These are phyloP conservation scores for Diarsia mendica DNA, from an alignment of 2,888 invertebrate genomes.

Conservation along the genomic window DNA sequence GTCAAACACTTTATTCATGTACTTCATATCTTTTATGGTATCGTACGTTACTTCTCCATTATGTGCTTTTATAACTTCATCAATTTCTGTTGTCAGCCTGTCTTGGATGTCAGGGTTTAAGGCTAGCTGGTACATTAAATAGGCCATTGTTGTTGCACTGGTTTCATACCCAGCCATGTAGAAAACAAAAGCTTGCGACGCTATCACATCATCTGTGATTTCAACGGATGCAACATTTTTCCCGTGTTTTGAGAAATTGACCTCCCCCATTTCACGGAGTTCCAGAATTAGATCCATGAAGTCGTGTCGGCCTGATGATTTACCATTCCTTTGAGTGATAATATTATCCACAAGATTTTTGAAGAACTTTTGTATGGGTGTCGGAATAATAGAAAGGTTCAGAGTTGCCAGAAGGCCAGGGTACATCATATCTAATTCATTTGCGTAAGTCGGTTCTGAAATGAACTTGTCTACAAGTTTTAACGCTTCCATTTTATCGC, in stretches of 20 bases:
- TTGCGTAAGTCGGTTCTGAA: slow-evolving; percentile 47
- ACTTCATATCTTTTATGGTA: slow-evolving; percentile 77
- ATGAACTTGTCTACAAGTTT: slow-evolving; percentile 57
- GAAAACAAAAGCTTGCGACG: slow-evolving; percentile 84
- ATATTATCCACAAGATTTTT: slow-evolving; percentile 69
- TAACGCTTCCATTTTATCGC: slow-evolving; percentile 58
- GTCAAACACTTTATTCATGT: slow-evolving; percentile 79
- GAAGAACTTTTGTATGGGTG: slow-evolving; percentile 67
- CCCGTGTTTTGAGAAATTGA: slow-evolving; percentile 64
- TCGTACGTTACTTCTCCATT: slow-evolving; percentile 80
- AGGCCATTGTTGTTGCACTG: slow-evolving; percentile 80
- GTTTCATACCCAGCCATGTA: slow-evolving; percentile 86
- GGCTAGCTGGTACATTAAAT: slow-evolving; percentile 62
- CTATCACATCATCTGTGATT: slow-evolving; percentile 76
- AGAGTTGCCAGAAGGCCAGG: slow-evolving; percentile 75
- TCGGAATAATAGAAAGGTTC: slow-evolving; percentile 69
- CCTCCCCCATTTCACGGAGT: slow-evolving; percentile 68
- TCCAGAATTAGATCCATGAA: slow-evolving; percentile 78
- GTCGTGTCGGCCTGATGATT: slow-evolving; percentile 72
- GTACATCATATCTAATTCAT: slow-evolving; percentile 74
- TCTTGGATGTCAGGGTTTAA: slow-evolving; percentile 79
- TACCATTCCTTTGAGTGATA: slow-evolving; percentile 70
- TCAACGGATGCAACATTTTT: slow-evolving; percentile 61
- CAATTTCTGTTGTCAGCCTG: slow-evolving; percentile 75
- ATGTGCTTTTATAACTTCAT: slow-evolving; percentile 71